Evolutionary conservation across 2,113 vertebrate species (phyloP).

Genomic region (Archocentrus centrarchus): DNA sequence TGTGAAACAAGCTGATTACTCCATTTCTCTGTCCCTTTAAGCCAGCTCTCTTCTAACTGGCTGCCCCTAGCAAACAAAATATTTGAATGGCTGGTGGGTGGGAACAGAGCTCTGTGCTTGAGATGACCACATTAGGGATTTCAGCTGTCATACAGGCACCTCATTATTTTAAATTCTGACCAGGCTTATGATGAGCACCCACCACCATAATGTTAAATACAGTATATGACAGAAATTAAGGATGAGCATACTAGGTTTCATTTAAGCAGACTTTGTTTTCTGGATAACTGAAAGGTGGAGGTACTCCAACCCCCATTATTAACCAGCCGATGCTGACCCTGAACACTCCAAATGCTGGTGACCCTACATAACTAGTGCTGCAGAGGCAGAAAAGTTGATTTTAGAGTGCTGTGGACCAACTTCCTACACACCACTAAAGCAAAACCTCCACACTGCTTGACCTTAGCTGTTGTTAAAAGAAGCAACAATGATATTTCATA

Average conservation of each 20-base stretch:
- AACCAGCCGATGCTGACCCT: not conserved
- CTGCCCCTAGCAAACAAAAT: not conserved
- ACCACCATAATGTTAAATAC: not conserved
- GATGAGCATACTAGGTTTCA: not conserved
- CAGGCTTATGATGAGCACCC: not conserved
- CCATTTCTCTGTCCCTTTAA: not conserved
- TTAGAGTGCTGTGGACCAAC: not conserved
- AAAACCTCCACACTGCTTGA: not conserved
- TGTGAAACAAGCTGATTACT: slow-evolving; percentile 6
- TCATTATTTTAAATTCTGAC: not conserved
- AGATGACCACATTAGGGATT: not conserved
- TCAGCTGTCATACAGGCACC: not conserved
- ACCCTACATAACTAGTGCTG: not conserved
- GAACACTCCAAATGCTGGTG: not conserved
- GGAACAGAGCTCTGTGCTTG: not conserved
- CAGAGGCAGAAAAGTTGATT: not conserved
- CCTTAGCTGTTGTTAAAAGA: not conserved
- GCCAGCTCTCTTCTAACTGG: not conserved
- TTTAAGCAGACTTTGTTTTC: not conserved
- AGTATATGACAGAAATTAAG: not conserved
- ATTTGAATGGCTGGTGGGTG: not conserved
- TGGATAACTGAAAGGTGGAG: not conserved
- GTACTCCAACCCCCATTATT: not conserved
- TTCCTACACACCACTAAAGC: not conserved
- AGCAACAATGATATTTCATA: not conserved